Evolutionary conservation across 2,888 invertebrate species (phyloP).

Genomic region (Caenorhabditis afra): DNA sequence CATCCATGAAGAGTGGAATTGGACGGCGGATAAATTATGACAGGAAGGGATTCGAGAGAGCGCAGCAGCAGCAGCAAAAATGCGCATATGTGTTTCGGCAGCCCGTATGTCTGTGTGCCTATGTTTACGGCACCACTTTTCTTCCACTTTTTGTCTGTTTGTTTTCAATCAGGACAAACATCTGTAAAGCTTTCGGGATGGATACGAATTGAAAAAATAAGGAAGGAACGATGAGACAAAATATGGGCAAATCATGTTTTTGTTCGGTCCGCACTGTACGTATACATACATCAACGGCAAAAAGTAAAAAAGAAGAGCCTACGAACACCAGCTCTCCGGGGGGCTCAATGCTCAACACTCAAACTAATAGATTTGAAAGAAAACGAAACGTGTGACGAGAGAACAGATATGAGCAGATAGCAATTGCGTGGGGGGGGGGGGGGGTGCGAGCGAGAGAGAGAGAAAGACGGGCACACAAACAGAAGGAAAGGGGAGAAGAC

Average conservation of each 20-base stretch:
- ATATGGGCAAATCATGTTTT: background rate
- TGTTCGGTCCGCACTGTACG: too few species aligned
- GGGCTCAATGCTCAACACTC: too few species aligned
- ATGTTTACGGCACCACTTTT: constrained; percentile 45
- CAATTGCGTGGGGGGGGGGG: constrained; percentile 15
- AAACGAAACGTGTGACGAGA: constrained; percentile 8
- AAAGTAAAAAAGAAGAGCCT: too few species aligned
- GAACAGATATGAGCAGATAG: constrained; percentile 30
- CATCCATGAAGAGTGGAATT: constrained; percentile 16
- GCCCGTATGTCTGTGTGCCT: constrained; percentile 40
- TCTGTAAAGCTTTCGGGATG: constrained; percentile 45
- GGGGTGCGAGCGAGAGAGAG: too few species aligned
- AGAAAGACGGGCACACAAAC: constrained; percentile 10
- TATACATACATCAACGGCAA: too few species aligned
- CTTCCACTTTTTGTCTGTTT: constrained; percentile 51
- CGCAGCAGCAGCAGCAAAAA: constrained; percentile 7
- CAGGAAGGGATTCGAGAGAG: constrained; percentile 28
- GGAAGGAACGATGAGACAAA: background rate
- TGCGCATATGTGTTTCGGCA: constrained; percentile 59
- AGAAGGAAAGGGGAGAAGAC: constrained; percentile 9
- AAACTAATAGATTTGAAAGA: constrained; percentile 1
- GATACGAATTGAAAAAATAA: constrained; percentile 4
- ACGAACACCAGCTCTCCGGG: background rate
- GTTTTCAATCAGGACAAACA: constrained; percentile 56
- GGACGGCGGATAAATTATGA: constrained; percentile 45